Evolutionary conservation across 2,888 invertebrate genomes (phyloP), one percentile per base, ranked within the genome.

Genomic region (Tinea pellionella): DNA sequence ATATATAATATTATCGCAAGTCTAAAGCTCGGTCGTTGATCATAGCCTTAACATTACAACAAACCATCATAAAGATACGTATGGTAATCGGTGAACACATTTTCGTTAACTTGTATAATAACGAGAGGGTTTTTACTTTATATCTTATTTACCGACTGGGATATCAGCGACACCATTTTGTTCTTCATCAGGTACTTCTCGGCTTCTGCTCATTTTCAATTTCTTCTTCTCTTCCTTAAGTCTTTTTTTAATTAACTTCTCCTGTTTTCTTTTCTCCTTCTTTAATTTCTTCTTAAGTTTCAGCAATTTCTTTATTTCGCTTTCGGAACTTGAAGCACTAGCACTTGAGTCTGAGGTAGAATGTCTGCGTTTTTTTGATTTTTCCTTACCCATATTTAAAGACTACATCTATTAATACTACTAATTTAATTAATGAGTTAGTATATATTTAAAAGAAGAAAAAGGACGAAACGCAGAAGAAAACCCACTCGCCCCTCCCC

Each of bases 221-320:
- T 75, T 86, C 68, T 66, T 80, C 66, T 76, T 85, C 61, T 86
- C 80, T 58, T 85, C 86, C 70, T 85, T 88, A 32, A 88, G 69
- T 66, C 89, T 89, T 69, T 81, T 89, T 67, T 87, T 89, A 57
- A 89, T 74, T 57, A 86, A 79, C 65, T 78, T 89, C 62, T 87
- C 85, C 43, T 84, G 88, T 68, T 87, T 89, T 64, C 83, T 86
- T 65, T 88, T 86, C 67, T 89, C 89, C 67, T 83, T 88, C 63
- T 80, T 89, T 8, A 89, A 69, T 69, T 89, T 89, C 68, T 89
- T 90, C 68, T 88, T 89, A 47, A 88, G 75, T 69, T 89, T 89
- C 30, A 85, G 89, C 13, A 88, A 80, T 71, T 85, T 87, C 64
- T 86, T 87, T 65, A 89, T 87, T 60, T 72, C 71, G 42, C 80